Base-by-base conservation (phyloP, 2,888 invertebrate genomes). In the Lissonota sp. region DNA sequence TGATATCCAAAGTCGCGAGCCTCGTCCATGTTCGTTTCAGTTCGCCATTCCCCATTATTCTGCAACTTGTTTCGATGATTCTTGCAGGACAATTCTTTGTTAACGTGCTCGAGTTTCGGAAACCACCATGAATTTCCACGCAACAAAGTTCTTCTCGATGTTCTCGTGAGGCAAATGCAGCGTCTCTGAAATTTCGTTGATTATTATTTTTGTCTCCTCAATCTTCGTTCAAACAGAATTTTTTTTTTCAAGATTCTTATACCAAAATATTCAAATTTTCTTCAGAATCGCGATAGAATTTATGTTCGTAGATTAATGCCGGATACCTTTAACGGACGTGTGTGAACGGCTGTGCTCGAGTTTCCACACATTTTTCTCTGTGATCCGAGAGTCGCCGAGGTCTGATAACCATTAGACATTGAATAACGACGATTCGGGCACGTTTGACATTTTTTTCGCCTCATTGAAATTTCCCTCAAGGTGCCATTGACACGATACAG, bases 1-100 rank as follows among this genome's bases (percentile, higher is more conserved):
- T 89, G 89, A 79, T 91, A 91, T 72, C 90, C 90, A 42, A 85
- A 88, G 78, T 91, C 90, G 1, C 84, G 87, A 75, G 76, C 86
- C 44, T 90, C 90, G 76, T 90, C 88, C 40, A 84, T 55, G 70
- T 84, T 72, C 53, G 80, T 74, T n/a, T 87, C 85, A 26, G 74
- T 84, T 70, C 80, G 80, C 37, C 82, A 77, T 60, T 58, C 79
- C 53, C 83, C 84, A 26, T 14, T 82, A 5, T 69, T 70, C 69
- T 86, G 84, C 62, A 83, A 79, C 60, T 26, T 55, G 58, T 63
- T 8, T 53, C 70, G 69, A 71, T 57, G 78, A 66, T 85, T 88
- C 57, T 69, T 86, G 40, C 82, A 84, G 26, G 77, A 83, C 26
- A 89, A 66, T 74, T 88, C 84, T 69, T 87, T 86, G 66, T 84